These are phyloP conservation scores for Pterocles orientalis DNA, from an alignment of 2,113 vertebrate species.

Conservation along the genomic window DNA sequence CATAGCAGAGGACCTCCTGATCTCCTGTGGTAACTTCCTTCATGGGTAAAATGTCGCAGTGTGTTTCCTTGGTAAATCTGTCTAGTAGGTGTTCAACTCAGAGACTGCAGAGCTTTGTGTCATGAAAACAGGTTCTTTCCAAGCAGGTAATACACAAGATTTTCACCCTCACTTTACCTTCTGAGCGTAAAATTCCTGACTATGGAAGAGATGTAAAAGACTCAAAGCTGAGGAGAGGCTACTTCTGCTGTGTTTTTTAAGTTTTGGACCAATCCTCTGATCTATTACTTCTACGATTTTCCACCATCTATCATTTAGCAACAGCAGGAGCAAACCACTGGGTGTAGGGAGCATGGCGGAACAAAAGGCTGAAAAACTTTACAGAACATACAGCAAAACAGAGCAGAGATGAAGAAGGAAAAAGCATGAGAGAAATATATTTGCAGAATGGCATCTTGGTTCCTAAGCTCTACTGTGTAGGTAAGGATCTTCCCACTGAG, in stretches of 20 bases:
- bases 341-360: not conserved
- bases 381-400: not conserved
- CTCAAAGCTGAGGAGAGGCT: not conserved
- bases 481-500: not conserved
- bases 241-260: not conserved
- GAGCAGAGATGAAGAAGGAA: not conserved
- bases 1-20: not conserved
- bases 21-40: not conserved
- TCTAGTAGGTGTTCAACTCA: not conserved
- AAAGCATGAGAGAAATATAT: not conserved
- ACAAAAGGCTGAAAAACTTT: not conserved
- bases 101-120: not conserved
- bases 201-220: not conserved
- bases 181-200: not conserved
- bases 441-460: not conserved
- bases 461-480: not conserved
- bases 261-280: not conserved
- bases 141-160: not conserved
- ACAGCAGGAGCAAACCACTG: not conserved
- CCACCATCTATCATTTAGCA: not conserved
- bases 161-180: not conserved
- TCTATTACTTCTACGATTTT: not conserved
- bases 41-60: not conserved
- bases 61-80: not conserved
- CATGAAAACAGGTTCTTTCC: not conserved